Evolutionary conservation across 2,113 vertebrate genomes (phyloP), one percentile per base, ranked within the genome.

Genomic region (Recurvirostra avosetta): DNA sequence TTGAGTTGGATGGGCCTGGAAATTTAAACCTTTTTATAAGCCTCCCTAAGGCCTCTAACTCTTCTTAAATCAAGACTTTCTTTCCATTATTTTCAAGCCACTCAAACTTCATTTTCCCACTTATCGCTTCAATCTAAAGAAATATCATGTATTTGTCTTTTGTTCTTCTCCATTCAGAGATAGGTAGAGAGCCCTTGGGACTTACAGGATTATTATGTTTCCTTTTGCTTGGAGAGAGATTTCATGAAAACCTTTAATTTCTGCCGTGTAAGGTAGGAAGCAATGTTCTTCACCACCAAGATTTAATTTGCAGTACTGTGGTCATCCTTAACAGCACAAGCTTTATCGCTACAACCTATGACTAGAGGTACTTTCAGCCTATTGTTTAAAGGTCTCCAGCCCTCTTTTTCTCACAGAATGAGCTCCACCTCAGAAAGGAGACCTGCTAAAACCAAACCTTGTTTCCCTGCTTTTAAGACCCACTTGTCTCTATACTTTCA

Each of bases 281-380:
- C 52, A 85, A 81, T 87, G 80, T 58, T 91, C 86, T 86, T 89
- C 77, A 78, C 52, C 41, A 84, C 12, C 18, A 49, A 92, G 86
- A 96, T 94, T 97, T 89, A 81, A 92, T 97, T 94, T 97, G 65
- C 53, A 79, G 32, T 91, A 89, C 92, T 95, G 80, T 62, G 86
- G 76, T 84, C 70, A 94, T 91, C 72, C 68, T 77, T 94, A 95
- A 93, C 20, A 77, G 30, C n/a, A 78, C 38, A 92, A 94, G 72
- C 10, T 86, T 86, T 78, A 62, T 85, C 71, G 34, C 56, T 75
- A 56, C 68, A 86, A n/a, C 26, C 52, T 82, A 66, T 18, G 20
- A 70, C 23, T 62, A 50, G 41, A 63, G n/a, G 17, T 82, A 74
- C 80, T 81, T 96, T 43, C 52, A 36, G 47, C 23, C 25, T 52